These are phyloP conservation scores for Panthera uncia DNA, from an alignment of 2,113 vertebrate species.

Conservation along the genomic window DNA sequence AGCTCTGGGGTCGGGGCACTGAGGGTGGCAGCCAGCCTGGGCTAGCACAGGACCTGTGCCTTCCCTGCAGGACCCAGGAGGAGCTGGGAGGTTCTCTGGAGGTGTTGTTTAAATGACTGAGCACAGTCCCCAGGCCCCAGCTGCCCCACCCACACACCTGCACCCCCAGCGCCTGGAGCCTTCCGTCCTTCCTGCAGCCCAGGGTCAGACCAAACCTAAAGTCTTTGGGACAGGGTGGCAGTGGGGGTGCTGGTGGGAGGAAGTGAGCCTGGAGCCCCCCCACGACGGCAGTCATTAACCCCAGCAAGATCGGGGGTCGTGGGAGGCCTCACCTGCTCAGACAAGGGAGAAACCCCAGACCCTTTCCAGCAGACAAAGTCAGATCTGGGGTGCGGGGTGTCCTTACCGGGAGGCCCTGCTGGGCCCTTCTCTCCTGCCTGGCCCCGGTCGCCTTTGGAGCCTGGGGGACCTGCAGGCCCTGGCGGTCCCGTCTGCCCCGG, in stretches of 20 bases:
- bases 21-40: not conserved
- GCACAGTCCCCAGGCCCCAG: not conserved
- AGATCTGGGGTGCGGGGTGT: not conserved
- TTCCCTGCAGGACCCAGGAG: not conserved
- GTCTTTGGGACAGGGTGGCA: not conserved
- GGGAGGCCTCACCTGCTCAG: rapidly evolving
- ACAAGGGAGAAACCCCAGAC: not conserved
- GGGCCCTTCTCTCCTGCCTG: constrained; percentile 86
- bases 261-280: not conserved
- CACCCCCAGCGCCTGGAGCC: not conserved
- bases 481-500: constrained; percentile 85
- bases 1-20: not conserved
- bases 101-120: too few species aligned
- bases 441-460: constrained; percentile 87
- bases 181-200: not conserved
- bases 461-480: constrained; percentile 83
- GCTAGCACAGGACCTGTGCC: not conserved
- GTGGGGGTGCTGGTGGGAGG: not conserved
- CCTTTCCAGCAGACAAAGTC: not conserved
- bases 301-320: not conserved
- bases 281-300: not conserved
- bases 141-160: not conserved
- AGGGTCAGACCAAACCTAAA: not conserved
- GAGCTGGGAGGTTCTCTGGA: not conserved
- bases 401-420: constrained; percentile 88